Evolutionary conservation across 1,140 invertebrate genomes (phyloP).

Genomic region (Nymphalis io): DNA sequence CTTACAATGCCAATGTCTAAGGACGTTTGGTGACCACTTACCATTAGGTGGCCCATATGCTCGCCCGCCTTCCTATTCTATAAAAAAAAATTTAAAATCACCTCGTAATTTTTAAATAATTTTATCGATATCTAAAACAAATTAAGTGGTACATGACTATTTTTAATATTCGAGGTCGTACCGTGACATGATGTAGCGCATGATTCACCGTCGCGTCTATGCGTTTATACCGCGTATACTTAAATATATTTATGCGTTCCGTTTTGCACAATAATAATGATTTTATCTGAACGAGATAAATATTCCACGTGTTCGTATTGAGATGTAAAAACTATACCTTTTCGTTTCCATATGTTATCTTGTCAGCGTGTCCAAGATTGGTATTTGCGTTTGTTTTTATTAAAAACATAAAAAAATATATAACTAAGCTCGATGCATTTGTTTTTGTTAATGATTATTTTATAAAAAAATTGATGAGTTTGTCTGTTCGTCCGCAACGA

Average conservation of each 20-base stretch:
- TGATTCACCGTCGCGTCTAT: conserved; percentile 57
- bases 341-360: no score
- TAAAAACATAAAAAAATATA: no score
- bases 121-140: conserved; percentile 31
- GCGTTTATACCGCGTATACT: conserved; percentile 14
- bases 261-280: conserved; percentile 23
- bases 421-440: no score
- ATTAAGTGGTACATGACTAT: conserved; percentile 43
- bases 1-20: no score
- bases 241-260: not conserved
- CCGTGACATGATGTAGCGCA: conserved; percentile 62
- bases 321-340: no score
- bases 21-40: no score
- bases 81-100: no score
- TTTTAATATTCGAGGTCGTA: conserved; percentile 63
- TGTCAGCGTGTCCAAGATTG: no score
- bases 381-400: no score
- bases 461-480: conserved; percentile 34
- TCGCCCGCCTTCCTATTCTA: no score
- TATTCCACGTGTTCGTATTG: not conserved
- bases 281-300: conserved; percentile 16
- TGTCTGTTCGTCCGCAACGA: not conserved
- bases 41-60: no score
- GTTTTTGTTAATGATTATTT: not conserved
- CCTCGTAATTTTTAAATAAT: not conserved